Base-by-base conservation (phyloP, 2,888 invertebrate genomes). In the Agonopterix subpropinquella region DNA sequence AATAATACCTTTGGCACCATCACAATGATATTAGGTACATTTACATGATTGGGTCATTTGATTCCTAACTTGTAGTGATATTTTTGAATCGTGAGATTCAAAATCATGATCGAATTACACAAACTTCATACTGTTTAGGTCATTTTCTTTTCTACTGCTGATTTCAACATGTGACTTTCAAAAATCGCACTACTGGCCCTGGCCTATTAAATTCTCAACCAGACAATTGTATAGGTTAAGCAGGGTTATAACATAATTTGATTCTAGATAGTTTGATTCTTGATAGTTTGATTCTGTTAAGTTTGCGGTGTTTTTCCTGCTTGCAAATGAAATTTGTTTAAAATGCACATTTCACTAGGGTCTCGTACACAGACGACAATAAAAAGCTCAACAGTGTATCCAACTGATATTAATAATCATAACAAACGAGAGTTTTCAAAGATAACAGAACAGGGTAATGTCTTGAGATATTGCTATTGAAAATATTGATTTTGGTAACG, bases 341-440 rank as follows among this genome's bases (percentile, higher is more conserved):
- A 78, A 77, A 80, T 80, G 78, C 79, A 78, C 69, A 72, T 74
- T 72, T 70, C 57, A 64, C 65, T 68, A 69, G 67, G 28, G 66
- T 70, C 61, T 69, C 67, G 62, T 67, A 76, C 67, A 71, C 63
- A 61, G 71, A 72, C 70, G 61, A 72, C 72, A 65, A 68, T 59
- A 71, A 73, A 71, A 73, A 73, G 61, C 59, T 59, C 53, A 52
- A 56, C 57, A 55, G 53, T 57, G 56, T 45, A 58, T 61, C 56
- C 49, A 54, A 62, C 62, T 46, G 43, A 53, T 47, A 52, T 41
- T 36, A 43, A 50, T 52, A 47, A 47, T 36, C 44, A 50, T 52
- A 47, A 47, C 36, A 46, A 47, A 47, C 46, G 49, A 52, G 45
- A 54, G 43, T 49, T 49, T 42, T 28, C 42, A 56, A 53, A 50